Conservation (phyloP, 2,888 invertebrate genomes). For the Deilephila elpenor region DNA sequence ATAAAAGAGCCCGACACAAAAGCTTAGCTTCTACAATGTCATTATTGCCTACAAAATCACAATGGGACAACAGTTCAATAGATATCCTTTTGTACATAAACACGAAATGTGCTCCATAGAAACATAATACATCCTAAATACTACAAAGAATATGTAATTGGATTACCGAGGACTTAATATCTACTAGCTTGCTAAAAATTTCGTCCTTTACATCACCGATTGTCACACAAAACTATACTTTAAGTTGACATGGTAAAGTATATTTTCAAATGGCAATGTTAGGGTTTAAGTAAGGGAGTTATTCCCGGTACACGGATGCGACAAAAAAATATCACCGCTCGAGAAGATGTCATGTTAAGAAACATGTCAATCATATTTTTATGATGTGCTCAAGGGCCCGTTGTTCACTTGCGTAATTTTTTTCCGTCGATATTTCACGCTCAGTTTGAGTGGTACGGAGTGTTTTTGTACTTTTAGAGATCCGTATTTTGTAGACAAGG, state of each 20-base stretch:
- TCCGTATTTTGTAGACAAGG: not conserved
- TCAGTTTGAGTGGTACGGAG: constrained; percentile 67
- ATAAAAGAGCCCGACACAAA: not conserved
- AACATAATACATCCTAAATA: constrained; percentile 82
- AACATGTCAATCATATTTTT: constrained; percentile 85
- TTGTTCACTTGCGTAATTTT: constrained; percentile 81
- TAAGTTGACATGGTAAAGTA: not conserved
- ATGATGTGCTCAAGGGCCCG: constrained; percentile 75
- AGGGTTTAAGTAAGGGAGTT: constrained; percentile 7
- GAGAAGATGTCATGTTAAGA: constrained; percentile 84
- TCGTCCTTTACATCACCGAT: constrained; percentile 41
- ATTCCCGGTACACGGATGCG: constrained; percentile 64
- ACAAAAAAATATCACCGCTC: constrained; percentile 84
- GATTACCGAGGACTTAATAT: constrained; percentile 81
- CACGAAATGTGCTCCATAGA: constrained; percentile 77
- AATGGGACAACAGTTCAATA: constrained; percentile 71
- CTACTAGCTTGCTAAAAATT: constrained; percentile 61
- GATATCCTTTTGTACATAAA: constrained; percentile 74
- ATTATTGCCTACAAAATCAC: constrained; percentile 52
- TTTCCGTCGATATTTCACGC: constrained; percentile 79
- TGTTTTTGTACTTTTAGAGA: constrained; percentile 55
- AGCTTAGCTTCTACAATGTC: constrained; percentile 24
- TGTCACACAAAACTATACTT: constrained; percentile 34
- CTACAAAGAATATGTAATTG: constrained; percentile 83
- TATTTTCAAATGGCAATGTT: constrained; percentile 31